Percentiles rank a stretch among this genome's conserved stretches.
Conservation (phyloP, 2,797 vertebrate species). For the Danio albolineatus region DNA sequence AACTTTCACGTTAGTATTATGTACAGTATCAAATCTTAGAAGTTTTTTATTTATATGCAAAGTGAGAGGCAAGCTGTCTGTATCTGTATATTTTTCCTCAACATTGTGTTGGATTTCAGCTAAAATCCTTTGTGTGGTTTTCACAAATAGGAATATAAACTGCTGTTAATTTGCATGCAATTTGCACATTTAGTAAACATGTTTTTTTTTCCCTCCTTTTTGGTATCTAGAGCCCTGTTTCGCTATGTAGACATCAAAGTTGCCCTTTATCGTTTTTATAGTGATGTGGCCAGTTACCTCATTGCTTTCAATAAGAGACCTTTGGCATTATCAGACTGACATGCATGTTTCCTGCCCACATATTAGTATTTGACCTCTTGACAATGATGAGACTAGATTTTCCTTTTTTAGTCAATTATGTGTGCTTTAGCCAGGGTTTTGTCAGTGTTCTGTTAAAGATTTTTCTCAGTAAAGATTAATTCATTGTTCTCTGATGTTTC, state of each 20-base stretch:
- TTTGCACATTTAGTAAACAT: neutral
- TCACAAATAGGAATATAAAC: neutral
- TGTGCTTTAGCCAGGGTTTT: neutral
- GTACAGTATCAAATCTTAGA: neutral
- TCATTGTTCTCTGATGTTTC: neutral
- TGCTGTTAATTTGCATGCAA: neutral
- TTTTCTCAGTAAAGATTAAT: neutral
- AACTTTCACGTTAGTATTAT: neutral
- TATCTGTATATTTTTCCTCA: neutral
- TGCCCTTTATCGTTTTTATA: neutral
- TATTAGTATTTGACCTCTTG: neutral
- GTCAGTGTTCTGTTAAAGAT: neutral
- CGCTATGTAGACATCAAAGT: neutral
- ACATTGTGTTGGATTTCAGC: neutral
- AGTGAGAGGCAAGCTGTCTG: neutral
- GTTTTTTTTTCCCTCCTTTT: neutral
- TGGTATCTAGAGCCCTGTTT: neutral
- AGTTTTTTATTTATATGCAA: slow-evolving; percentile 11
- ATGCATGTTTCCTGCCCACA: neutral
- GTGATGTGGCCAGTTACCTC: neutral
- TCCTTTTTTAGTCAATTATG: neutral
- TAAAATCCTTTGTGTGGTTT: neutral
- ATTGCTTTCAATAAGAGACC: neutral
- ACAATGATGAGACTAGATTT: neutral
- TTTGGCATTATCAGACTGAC: neutral